A percentile compares a stretch with the other conserved stretches of the same genome.
phyloP scores from a whole-genome alignment of 2,797 vertebrate genomes.

The Setipinna tenuifilis region DNA sequence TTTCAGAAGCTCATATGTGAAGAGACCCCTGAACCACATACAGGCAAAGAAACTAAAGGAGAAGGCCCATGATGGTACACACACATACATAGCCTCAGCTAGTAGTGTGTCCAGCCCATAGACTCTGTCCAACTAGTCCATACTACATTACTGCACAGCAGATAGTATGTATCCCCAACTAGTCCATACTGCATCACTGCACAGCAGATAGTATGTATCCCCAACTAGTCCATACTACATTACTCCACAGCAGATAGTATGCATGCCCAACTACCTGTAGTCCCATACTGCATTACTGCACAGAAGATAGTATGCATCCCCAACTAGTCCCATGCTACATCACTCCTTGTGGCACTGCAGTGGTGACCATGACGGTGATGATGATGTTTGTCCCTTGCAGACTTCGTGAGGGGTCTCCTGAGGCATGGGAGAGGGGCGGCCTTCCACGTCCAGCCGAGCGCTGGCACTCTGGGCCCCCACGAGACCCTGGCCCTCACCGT shows the following conservation, averaged over 20 bases:
- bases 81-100: not conserved
- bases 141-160: slow-evolving; percentile 87
- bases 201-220: slow-evolving; percentile 82
- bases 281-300: slow-evolving; percentile 85
- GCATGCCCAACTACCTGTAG: slow-evolving; percentile 74
- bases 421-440: slow-evolving; percentile 85
- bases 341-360: slow-evolving; percentile 68
- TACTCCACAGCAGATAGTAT: slow-evolving; percentile 87
- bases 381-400: slow-evolving; percentile 70
- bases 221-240: slow-evolving; percentile 78
- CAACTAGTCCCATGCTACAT: slow-evolving; percentile 81
- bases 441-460: slow-evolving; percentile 74
- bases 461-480: slow-evolving; percentile 79
- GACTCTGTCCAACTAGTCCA: slow-evolving; percentile 57
- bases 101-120: not conserved
- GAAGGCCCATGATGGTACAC: slow-evolving; percentile 67
- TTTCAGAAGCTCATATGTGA: slow-evolving; percentile 55
- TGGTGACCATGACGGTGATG: not conserved
- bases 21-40: slow-evolving; percentile 59
- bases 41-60: slow-evolving; percentile 69
- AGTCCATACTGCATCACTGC: slow-evolving; percentile 83
- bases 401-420: slow-evolving; percentile 77
- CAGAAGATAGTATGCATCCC: slow-evolving; percentile 81
- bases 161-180: slow-evolving; percentile 76
- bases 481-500: slow-evolving; percentile 79